Conservation (phyloP, 1,140 invertebrate genomes). For the Hesperophylax magnus region DNA sequence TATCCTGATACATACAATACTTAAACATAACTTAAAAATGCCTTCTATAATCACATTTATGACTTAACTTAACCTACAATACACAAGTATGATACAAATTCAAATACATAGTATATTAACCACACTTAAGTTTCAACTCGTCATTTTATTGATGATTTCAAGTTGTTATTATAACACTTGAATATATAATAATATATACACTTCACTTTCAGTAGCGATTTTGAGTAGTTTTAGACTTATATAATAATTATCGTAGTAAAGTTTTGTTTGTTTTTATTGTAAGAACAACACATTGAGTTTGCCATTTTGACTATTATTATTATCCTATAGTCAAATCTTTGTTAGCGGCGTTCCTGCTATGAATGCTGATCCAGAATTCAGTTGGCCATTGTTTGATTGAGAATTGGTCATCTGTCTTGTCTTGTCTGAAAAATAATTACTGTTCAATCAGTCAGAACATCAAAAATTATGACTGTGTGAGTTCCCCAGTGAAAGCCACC, state of each 20-base stretch:
- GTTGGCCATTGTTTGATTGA: slow-evolving; percentile 53
- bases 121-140: no score
- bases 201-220: neutral
- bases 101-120: no score
- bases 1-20: neutral
- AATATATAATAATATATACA: neutral
- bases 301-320: neutral
- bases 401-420: slow-evolving; percentile 50
- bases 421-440: slow-evolving; percentile 52
- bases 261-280: slow-evolving; percentile 5
- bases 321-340: slow-evolving; percentile 36
- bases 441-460: neutral
- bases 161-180: no score
- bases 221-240: neutral
- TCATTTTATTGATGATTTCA: no score
- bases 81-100: no score
- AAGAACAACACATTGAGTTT: neutral
- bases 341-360: slow-evolving; percentile 38
- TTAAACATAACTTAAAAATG: slow-evolving; percentile 1
- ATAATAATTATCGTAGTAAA: neutral
- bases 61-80: neutral
- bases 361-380: slow-evolving; percentile 33
- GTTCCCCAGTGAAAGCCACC: neutral
- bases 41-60: slow-evolving; percentile 13
- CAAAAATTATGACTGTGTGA: neutral